phyloP scores from a whole-genome alignment of 2,113 vertebrate species.

The Herpetotheres cachinnans region DNA sequence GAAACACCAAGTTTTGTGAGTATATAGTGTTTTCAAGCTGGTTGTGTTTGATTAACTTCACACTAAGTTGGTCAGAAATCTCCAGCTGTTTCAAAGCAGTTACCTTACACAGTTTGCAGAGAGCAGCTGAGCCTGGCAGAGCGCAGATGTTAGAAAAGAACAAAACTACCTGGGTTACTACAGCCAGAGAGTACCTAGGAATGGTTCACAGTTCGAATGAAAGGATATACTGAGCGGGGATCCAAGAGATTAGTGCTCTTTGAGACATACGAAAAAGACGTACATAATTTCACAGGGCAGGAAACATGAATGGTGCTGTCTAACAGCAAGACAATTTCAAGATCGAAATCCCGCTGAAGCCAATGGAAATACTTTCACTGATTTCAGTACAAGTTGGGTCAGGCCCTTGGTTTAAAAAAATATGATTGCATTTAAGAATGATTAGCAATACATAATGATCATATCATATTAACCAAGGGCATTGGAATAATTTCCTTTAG shows the following conservation, averaged over 20 bases:
- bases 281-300: neutral
- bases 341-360: neutral
- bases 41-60: neutral
- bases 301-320: accelerated
- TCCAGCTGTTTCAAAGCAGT: neutral
- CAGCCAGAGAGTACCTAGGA: neutral
- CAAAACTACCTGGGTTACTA: neutral
- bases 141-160: neutral
- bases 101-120: neutral
- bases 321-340: neutral
- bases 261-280: neutral
- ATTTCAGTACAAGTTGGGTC: neutral
- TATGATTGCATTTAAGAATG: neutral
- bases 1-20: neutral
- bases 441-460: neutral
- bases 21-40: neutral
- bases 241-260: neutral
- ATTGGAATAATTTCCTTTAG: neutral
- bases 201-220: neutral
- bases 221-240: neutral
- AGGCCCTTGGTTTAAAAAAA: neutral
- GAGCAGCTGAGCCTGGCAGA: neutral
- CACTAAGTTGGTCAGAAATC: neutral
- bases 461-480: neutral
- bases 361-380: neutral